Conservation (phyloP, 2,797 vertebrate species). For the Nyctibius grandis region DNA sequence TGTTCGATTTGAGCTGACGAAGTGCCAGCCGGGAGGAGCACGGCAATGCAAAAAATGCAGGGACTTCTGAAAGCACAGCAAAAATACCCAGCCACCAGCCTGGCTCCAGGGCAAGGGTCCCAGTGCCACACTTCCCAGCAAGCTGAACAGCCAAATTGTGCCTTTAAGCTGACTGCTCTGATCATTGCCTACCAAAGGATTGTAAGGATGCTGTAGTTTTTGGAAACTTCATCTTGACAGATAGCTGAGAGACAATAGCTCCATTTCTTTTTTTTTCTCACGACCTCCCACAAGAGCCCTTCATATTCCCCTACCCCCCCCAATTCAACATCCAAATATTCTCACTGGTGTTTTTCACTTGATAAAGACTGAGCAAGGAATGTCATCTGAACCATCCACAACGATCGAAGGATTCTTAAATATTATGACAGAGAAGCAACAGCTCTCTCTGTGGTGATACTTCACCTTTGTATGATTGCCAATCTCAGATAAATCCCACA, state of each 20-base stretch:
- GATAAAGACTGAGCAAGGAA: background rate
- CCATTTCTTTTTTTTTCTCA: background rate
- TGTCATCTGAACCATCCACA: background rate
- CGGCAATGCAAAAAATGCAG: background rate
- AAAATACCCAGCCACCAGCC: background rate
- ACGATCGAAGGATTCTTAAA: background rate
- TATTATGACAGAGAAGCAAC: background rate
- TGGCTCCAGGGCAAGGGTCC: background rate
- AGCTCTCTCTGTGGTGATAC: background rate
- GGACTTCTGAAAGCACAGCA: background rate
- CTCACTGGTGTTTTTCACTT: background rate
- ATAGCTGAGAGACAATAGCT: background rate
- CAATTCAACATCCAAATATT: background rate
- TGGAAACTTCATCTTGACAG: background rate
- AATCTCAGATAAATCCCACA: background rate
- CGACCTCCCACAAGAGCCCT: background rate
- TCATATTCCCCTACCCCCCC: background rate
- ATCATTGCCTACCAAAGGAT: background rate
- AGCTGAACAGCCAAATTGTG: background rate
- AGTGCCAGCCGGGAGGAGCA: background rate
- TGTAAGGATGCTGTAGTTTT: background rate
- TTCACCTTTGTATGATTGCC: background rate
- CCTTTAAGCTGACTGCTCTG: background rate
- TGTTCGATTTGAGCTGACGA: background rate
- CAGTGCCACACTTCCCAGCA: too few relatives aligned